Percentiles rank a stretch among this genome's conserved stretches.
These are phyloP conservation scores for Dolichomitus sp. DNA, from an alignment of 2,888 invertebrate genomes.

Conservation along the genomic window DNA sequence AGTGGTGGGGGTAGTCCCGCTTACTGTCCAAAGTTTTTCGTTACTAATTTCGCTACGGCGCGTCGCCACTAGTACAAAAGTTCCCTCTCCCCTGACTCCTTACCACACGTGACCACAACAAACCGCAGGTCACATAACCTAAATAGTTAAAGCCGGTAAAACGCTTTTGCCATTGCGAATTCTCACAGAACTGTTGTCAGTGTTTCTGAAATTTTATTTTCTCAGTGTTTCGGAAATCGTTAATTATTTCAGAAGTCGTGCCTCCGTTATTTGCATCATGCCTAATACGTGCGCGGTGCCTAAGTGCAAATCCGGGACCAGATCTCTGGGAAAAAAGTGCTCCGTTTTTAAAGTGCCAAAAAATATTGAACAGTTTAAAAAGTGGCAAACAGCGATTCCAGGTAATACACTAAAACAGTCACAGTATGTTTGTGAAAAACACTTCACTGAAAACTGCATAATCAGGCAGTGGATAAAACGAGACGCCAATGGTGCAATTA, in stretches of 20 bases:
- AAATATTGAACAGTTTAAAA: constrained; percentile 17
- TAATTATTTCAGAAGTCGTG: neutral
- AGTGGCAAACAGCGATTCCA: constrained; percentile 43
- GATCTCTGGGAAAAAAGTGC: constrained; percentile 13
- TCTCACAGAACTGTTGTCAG: neutral
- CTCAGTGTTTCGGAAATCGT: neutral
- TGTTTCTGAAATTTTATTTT: too few relatives aligned
- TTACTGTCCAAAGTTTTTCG: constrained; percentile 10
- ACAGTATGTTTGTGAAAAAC: constrained; percentile 44
- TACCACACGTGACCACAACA: too few relatives aligned
- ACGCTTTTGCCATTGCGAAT: neutral
- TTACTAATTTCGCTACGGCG: neutral
- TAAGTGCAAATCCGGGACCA: constrained; percentile 25
- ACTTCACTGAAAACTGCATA: constrained; percentile 21
- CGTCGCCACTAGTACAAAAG: too few relatives aligned
- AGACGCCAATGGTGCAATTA: constrained; percentile 18
- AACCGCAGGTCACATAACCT: constrained; percentile 4
- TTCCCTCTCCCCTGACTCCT: too few relatives aligned
- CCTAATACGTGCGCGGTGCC: constrained; percentile 29
- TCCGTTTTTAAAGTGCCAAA: constrained; percentile 37
- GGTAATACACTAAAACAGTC: constrained; percentile 29
- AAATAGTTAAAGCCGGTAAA: neutral
- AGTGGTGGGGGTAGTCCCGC: constrained; percentile 26
- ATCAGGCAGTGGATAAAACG: constrained; percentile 28
- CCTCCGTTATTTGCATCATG: constrained; percentile 7